phyloP scores from a whole-genome alignment of 2,797 vertebrate species.

The Lepus oiostolus region DNA sequence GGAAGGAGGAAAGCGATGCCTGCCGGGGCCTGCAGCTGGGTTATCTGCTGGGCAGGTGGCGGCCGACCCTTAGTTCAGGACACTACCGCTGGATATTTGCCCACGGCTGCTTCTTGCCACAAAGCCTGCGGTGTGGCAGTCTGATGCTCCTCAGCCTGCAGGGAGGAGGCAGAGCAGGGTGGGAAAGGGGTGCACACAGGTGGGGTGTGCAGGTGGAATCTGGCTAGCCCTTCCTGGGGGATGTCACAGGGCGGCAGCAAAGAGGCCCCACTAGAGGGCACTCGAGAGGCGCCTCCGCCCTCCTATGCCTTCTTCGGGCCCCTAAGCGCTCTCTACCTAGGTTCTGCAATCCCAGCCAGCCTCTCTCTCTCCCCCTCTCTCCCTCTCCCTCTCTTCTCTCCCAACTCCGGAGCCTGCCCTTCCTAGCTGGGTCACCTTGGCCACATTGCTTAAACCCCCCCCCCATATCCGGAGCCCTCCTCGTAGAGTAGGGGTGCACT shows the following conservation, averaged over 20 bases:
- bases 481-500: not conserved
- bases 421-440: not conserved
- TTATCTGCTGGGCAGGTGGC: not conserved
- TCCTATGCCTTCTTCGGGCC: too few relatives aligned
- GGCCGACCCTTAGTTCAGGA: too few relatives aligned
- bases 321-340: too few relatives aligned
- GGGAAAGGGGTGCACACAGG: not conserved
- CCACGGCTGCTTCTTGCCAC: not conserved
- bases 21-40: not conserved
- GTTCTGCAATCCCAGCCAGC: not conserved
- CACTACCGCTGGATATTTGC: not conserved
- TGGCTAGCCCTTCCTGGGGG: too few relatives aligned
- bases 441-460: not conserved
- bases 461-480: not conserved
- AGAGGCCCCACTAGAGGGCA: conserved; percentile 64
- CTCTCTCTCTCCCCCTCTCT: not conserved
- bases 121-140: not conserved
- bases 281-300: not conserved
- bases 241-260: rapidly evolving
- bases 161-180: not conserved
- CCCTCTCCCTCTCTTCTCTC: too few relatives aligned
- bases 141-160: not conserved
- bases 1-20: not conserved
- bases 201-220: not conserved
- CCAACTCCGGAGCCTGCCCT: not conserved